A percentile compares a stretch with the other conserved stretches of the same genome.
phyloP scores from a whole-genome alignment of 1,140 invertebrate species.

The Chironomus striatipennis region DNA sequence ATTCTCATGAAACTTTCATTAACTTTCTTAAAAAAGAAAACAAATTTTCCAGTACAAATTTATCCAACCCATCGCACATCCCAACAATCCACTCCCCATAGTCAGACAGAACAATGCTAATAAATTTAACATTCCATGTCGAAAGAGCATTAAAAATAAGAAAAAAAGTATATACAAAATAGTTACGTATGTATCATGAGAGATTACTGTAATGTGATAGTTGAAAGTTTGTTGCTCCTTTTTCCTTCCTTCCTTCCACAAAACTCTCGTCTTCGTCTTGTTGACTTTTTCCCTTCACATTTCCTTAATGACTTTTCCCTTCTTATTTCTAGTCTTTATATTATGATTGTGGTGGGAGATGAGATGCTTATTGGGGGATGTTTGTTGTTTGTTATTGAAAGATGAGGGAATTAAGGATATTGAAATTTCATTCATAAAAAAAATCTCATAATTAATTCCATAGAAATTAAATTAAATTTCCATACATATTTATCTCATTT shows the following conservation, averaged over 20 bases:
- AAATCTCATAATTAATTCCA: too few species aligned
- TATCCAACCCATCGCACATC: too few species aligned
- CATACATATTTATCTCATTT: not conserved
- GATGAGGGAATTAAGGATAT: too few species aligned
- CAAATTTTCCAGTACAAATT: too few species aligned
- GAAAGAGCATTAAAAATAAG: too few species aligned
- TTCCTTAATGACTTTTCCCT: constrained; percentile 1
- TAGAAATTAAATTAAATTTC: not conserved
- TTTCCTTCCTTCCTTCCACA: too few species aligned
- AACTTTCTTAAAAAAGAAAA: too few species aligned
- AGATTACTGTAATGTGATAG: not conserved
- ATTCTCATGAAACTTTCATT: too few species aligned
- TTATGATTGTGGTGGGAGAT: not conserved
- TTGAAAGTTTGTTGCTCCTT: too few species aligned
- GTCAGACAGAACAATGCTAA: not conserved
- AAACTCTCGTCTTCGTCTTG: not conserved
- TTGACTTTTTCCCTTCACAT: constrained; percentile 5
- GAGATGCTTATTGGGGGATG: not conserved
- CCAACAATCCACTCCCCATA: not conserved
- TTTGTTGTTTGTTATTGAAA: not conserved
- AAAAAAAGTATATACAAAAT: too few species aligned
- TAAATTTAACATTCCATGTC: too few species aligned
- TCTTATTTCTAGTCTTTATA: not conserved
- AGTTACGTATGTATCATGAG: not conserved
- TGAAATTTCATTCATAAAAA: too few species aligned